Conservation (phyloP, 2,888 invertebrate species). For the Dioctria rufipes region DNA sequence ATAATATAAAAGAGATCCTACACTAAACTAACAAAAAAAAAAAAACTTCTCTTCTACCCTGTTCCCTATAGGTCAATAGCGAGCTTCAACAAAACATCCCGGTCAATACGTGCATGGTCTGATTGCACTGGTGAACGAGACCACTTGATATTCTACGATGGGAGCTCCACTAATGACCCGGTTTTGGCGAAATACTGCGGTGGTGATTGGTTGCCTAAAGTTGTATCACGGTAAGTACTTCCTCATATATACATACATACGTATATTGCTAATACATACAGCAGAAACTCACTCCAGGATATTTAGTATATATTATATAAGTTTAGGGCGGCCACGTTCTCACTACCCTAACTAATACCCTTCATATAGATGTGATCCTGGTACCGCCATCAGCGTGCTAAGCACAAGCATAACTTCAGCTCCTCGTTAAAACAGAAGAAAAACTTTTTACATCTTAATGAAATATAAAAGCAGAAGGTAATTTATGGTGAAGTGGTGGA, state of each 20-base stretch:
- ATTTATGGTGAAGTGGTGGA: conserved; percentile 45
- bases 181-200: conserved; percentile 91
- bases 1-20: neutral
- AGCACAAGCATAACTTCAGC: conserved; percentile 21
- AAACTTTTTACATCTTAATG: conserved; percentile 53
- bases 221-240: conserved; percentile 76
- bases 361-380: too few relatives aligned
- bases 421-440: conserved; percentile 9
- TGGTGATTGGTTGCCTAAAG: conserved; percentile 86
- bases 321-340: too few relatives aligned
- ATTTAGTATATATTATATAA: too few relatives aligned
- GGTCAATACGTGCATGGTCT: conserved; percentile 83
- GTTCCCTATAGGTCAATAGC: conserved; percentile 68
- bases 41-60: neutral
- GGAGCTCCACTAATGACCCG: conserved; percentile 85
- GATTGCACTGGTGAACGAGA: conserved; percentile 88
- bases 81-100: conserved; percentile 80
- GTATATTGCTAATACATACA: too few relatives aligned
- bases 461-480: conserved; percentile 48
- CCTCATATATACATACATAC: neutral
- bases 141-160: conserved; percentile 89
- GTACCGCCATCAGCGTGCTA: conserved; percentile 9
- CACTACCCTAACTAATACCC: too few relatives aligned
- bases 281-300: too few relatives aligned
- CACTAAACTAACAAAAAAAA: neutral